These are phyloP conservation scores for Rhombomys opimus DNA, from an alignment of 2,113 vertebrate genomes.

Conservation along the genomic window DNA sequence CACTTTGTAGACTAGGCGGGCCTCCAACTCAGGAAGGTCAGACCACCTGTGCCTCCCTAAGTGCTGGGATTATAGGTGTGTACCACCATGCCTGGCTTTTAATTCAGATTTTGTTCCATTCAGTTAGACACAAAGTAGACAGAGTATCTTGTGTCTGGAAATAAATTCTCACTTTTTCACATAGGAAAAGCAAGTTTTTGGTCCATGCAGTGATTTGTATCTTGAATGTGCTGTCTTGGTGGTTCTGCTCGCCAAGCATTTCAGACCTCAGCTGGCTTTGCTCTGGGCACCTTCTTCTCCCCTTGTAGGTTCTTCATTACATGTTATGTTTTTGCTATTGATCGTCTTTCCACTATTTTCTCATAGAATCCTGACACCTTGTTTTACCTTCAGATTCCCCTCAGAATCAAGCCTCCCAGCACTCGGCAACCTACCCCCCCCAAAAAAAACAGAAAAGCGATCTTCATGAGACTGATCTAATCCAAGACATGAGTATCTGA, in stretches of 20 bases:
- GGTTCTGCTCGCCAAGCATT: neutral
- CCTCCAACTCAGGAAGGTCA: too few relatives aligned
- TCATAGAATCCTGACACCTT: neutral
- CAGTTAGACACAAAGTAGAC: conserved; percentile 40
- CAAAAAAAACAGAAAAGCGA: neutral
- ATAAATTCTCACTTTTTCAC: neutral
- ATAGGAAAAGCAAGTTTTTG: neutral
- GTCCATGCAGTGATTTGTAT: neutral
- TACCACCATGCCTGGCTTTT: too few relatives aligned
- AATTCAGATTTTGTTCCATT: neutral
- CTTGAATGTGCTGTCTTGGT: neutral
- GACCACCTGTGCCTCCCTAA: too few relatives aligned
- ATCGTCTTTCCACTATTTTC: neutral
- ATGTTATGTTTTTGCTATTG: neutral
- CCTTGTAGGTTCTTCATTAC: neutral
- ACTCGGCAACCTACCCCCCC: neutral
- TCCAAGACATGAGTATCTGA: conserved; percentile 3
- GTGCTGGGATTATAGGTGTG: too few relatives aligned
- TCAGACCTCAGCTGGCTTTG: neutral
- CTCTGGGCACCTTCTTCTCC: neutral
- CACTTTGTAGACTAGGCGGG: too few relatives aligned
- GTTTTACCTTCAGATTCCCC: neutral
- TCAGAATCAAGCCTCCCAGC: neutral
- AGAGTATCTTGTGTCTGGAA: conserved; percentile 18
- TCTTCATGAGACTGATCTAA: neutral